Percentiles rank a stretch among this genome's conserved stretches.
Evolutionary conservation across 2,888 invertebrate genomes (phyloP).

Genomic region (Erebia epiphron): DNA sequence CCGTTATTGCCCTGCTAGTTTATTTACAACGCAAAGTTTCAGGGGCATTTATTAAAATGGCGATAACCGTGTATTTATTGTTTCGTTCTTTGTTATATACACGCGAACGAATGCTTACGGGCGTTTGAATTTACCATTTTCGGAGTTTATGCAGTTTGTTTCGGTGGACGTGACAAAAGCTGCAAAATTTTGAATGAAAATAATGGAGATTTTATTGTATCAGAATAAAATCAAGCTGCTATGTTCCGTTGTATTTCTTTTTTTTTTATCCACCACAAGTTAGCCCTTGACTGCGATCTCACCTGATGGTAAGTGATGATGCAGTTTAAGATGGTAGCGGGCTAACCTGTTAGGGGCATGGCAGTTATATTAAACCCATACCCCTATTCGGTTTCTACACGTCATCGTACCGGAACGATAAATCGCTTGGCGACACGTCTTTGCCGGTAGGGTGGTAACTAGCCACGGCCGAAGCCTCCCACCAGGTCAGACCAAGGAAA

Average conservation of each 20-base stretch:
- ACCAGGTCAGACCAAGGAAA: no score
- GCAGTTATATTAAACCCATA: no score
- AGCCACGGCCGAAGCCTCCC: no score
- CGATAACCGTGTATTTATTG: conserved; percentile 80
- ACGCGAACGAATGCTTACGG: conserved; percentile 59
- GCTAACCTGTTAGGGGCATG: no score
- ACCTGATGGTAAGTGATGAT: no score
- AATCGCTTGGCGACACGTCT: no score
- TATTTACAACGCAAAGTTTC: conserved; percentile 72
- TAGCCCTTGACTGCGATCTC: no score
- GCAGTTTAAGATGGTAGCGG: no score
- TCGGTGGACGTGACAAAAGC: conserved; percentile 24
- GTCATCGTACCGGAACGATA: no score
- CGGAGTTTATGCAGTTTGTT: conserved; percentile 35
- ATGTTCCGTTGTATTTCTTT: neutral
- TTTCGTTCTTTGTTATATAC: conserved; percentile 62
- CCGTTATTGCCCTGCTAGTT: conserved; percentile 64
- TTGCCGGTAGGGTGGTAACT: no score
- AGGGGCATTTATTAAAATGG: conserved; percentile 78
- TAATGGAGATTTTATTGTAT: conserved; percentile 20
- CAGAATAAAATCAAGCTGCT: neutral
- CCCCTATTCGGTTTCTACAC: no score
- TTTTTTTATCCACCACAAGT: no score
- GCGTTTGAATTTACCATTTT: conserved; percentile 42
- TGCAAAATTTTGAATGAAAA: conserved; percentile 23